Evolutionary conservation across 2,113 vertebrate genomes (phyloP), one percentile per base, ranked within the genome.

Genomic region (Sciurus niger): DNA sequence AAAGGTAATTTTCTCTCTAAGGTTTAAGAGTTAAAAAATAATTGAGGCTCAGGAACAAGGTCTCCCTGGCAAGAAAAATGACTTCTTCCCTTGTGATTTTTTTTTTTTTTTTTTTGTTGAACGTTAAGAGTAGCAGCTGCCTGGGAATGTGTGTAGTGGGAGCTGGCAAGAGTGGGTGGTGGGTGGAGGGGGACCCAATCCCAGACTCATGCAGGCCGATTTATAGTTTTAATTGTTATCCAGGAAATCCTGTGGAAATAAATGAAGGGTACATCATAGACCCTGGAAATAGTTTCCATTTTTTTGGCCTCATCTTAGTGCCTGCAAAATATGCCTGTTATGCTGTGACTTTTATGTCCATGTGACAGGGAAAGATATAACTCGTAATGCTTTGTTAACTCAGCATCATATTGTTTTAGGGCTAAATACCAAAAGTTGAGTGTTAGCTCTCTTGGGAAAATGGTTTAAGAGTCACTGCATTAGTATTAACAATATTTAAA

Each of bases 11-110:
- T 96, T 55, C n/a, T 96, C 30, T 88, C 82, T 70, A 73, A 90
- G 63, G 37, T 89, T 94, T 96, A 94, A 96, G 74, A 90, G 94
- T 85, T 85, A 89, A 91, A 93, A 87, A 85, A 84, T 84, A 86
- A 84, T n/a, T 94, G 84, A 73, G 16, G 24, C 82, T 86, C 12
- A 32, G 48, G 46, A 60, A 78, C 70, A 94, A 89, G 53, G 51
- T 65, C 34, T 88, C 3, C 68, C n/a, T 43, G 80, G 8, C 30
- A 90, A 76, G 79, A 91, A 78, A 76, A 95, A 86, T 53, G 51
- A 80, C 48, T 86, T 89, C 53, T 93, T 89, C 28, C 20, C 53
- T 70, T 53, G 25, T 90, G 60, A 55, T 79, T 46, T 78, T 10
- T 78, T 53, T 93, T 89, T 89, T 79, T 46, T 78, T 63, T 92